A percentile compares a stretch with the other conserved stretches of the same genome.
Conservation (phyloP, 2,113 vertebrate species). For the Ceyx melanurus region DNA sequence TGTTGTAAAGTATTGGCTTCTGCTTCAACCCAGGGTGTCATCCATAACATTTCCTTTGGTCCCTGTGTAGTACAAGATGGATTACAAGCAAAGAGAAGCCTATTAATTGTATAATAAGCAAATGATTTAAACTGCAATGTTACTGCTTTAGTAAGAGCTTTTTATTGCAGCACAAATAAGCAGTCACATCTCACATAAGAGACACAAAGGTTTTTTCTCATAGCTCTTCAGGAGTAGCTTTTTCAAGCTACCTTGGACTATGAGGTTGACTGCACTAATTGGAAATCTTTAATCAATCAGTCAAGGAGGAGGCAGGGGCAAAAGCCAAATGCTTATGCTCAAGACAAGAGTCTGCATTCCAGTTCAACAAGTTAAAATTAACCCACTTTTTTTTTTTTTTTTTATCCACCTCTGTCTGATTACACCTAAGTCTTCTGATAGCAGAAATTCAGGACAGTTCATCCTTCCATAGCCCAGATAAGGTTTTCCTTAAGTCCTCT, state of each 20-base stretch:
- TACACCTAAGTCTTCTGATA: not conserved
- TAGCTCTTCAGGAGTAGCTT: not conserved
- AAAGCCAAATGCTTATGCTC: not conserved
- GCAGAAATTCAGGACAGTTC: not conserved
- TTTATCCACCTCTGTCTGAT: not conserved
- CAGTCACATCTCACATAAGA: not conserved
- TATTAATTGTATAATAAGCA: conserved; percentile 35
- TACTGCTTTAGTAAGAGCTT: conserved; percentile 8
- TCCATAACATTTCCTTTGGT: not conserved
- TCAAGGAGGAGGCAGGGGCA: not conserved
- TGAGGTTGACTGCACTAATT: not conserved
- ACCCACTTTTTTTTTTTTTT: not conserved
- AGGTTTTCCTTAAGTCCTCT: not conserved
- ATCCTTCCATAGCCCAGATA: not conserved
- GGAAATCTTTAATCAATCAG: not conserved
- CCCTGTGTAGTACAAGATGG: conserved; percentile 15
- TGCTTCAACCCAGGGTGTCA: not conserved
- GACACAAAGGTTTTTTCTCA: not conserved
- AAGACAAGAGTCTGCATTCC: not conserved
- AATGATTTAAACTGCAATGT: not conserved
- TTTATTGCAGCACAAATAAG: conserved; percentile 10
- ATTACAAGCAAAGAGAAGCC: conserved; percentile 43
- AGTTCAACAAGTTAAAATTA: not conserved
- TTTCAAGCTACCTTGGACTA: not conserved
- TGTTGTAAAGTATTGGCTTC: not conserved